Base-by-base conservation (phyloP, 2,888 invertebrate genomes). In the Drosophila antonietae region DNA sequence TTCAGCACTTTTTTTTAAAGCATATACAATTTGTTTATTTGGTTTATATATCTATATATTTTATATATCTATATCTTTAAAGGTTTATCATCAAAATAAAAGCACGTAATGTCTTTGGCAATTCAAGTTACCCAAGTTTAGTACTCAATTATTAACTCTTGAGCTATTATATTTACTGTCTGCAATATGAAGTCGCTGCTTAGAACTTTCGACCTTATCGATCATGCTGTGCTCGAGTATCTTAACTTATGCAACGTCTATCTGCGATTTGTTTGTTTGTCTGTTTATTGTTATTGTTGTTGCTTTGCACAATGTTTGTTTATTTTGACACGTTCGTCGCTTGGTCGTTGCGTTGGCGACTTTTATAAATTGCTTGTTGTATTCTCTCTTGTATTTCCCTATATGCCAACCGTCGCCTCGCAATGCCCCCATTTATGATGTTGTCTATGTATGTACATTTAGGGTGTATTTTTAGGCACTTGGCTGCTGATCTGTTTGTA, bases 251-350 rank as follows among this genome's bases (percentile, higher is more conserved):
- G 39, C 9, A 44, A 28, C 66, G 61, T 75, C 72, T 67, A 64
- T 63, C 59, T 56, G 52, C 62, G 62, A 79, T 75, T 68, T 75
- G 75, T 78, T 75, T 72, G 49, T 51, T 33, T 51, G 49, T 51
- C 31, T 51, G 18, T n/a, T 31, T 51, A 28, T 28, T 28, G 28
- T 23, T 23, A 23, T 23, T 23, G 31, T n/a, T 79, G 78, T 64
- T 72, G 51, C 51, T 70, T 81, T 65, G 69, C 64, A 65, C 66
- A 75, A 78, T 86, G 81, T 83, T 83, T 84, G 74, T 85, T 84
- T 88, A 85, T 68, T 85, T 85, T 80, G 80, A 84, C 83, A 78
- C 88, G 73, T 75, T 78, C 57, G 44, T 33, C 57, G 23, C 28
- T 61, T 41, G 51, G 46, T 65, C 44, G 35, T 18, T 69, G 81